Evolutionary conservation across 2,113 vertebrate species (phyloP), one percentile per base, ranked within the genome.

Genomic region (Hippolais icterina): DNA sequence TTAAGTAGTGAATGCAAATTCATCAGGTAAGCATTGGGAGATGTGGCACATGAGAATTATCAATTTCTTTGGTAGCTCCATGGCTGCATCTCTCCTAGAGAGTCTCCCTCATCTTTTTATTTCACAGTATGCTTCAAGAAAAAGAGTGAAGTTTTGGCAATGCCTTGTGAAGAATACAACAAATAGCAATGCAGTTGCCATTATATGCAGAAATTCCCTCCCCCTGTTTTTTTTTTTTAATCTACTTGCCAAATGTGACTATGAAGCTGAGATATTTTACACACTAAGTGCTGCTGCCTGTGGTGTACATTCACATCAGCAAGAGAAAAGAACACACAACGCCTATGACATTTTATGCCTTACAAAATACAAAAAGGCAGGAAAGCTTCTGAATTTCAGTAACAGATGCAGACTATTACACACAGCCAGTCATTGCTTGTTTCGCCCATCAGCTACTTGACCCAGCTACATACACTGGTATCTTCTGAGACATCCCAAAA

Each of bases 401-500:
- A 79, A 57, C 47, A 83, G 70, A 78, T 4, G 8, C 74, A 90
- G 76, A 39, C 68, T 39, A 18, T 39, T 50, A 57, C 72, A 75
- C 4, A 0, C 2, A 5, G 60, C 28, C 66, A 84, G 65, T 61
- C 80, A 53, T 6, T 75, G 53, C 53, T 95, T 59, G 57, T 87
- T 87, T 79, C 59, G 69, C 81, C 56, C 82, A 53, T 83, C 91
- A 94, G 94, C 88, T 79, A n/a, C 91, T 90, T 82, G 80, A 91
- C 90, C 83, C 91, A 96, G 91, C 93, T 71, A 63, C 87, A 69
- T 15, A 69, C 44, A 64, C 75, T 31, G 86, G 11, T 56, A 70
- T 74, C 93, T 91, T 89, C 81, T 12, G 47, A 94, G 78, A 95
- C 65, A 86, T 79, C 96, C 94, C 80, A 90, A 94, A 96, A 96